Conservation (phyloP, 2,888 invertebrate species). For the Nemotelus pantherinus region DNA sequence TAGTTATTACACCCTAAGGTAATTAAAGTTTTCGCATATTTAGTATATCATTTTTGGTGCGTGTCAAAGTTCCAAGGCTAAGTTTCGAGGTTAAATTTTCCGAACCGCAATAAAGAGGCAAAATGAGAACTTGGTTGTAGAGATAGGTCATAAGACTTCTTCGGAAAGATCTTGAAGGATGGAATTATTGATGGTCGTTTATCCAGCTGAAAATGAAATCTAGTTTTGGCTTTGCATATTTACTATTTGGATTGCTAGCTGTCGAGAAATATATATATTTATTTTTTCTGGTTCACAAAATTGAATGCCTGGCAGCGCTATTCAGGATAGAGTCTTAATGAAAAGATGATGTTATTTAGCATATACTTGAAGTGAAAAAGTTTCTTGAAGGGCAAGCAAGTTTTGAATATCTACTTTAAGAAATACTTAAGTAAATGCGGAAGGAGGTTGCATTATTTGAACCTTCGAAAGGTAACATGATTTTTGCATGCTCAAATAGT, state of each 20-base stretch:
- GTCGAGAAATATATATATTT: background rate
- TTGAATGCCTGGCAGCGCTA: too few species aligned
- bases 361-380: too few species aligned
- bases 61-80: background rate
- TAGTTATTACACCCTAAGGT: constrained; percentile 49
- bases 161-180: background rate
- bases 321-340: too few species aligned
- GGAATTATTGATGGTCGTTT: background rate
- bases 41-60: constrained; percentile 36
- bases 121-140: background rate
- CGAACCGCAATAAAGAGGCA: background rate
- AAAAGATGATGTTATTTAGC: too few species aligned
- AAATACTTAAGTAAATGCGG: too few species aligned
- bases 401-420: too few species aligned
- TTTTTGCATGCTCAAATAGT: too few species aligned
- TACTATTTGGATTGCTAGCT: background rate
- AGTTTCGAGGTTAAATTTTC: background rate
- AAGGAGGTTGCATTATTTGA: too few species aligned
- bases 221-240: background rate
- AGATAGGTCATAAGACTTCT: background rate
- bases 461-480: too few species aligned
- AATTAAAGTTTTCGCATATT: constrained; percentile 49
- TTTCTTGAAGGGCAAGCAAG: too few species aligned
- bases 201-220: background rate
- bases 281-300: too few species aligned